Evolutionary conservation across 1,140 invertebrate genomes (phyloP).

Genomic region (Zaprionus gabonicus): DNA sequence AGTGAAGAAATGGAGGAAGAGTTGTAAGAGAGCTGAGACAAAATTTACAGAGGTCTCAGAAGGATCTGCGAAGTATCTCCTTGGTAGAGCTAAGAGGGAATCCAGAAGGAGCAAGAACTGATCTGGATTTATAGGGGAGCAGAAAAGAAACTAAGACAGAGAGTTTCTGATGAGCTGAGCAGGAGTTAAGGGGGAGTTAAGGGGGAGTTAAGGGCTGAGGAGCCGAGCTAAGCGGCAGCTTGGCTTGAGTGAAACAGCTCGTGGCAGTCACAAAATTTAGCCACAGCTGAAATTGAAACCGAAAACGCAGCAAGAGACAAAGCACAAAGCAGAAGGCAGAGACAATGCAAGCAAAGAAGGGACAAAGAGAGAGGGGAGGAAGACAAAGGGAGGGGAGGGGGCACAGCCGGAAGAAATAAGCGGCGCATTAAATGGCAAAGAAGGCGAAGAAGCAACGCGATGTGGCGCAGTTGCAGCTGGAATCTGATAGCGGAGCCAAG

Average conservation of each 20-base stretch:
- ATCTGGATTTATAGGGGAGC: background rate
- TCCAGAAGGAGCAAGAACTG: background rate
- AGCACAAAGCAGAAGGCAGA: background rate
- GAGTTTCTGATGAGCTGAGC: background rate
- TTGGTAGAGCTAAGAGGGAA: background rate
- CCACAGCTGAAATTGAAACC: slow-evolving; percentile 38
- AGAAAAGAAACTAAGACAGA: background rate
- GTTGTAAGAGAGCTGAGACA: background rate
- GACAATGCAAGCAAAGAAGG: background rate
- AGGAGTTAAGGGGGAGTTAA: slow-evolving; percentile 15
- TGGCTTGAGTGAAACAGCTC: slow-evolving; percentile 1
- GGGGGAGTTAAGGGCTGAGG: too few species aligned
- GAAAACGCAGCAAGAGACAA: slow-evolving; percentile 12
- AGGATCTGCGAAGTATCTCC: background rate
- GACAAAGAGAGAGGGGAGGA: slow-evolving; percentile 21
- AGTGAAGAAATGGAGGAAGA: too few species aligned
- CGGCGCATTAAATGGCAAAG: slow-evolving; percentile 49
- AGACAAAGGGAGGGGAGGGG: background rate
- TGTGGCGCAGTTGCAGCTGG: slow-evolving; percentile 44
- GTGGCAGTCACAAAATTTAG: slow-evolving; percentile 20
- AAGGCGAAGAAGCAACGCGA: background rate
- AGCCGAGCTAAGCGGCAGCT: background rate
- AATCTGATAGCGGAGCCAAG: slow-evolving; percentile 67
- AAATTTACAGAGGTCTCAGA: background rate
- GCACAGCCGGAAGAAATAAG: slow-evolving; percentile 68